A percentile compares a stretch with the other conserved stretches of the same genome.
Conservation (phyloP, 2,888 invertebrate genomes). For the Charanyca ferruginea region DNA sequence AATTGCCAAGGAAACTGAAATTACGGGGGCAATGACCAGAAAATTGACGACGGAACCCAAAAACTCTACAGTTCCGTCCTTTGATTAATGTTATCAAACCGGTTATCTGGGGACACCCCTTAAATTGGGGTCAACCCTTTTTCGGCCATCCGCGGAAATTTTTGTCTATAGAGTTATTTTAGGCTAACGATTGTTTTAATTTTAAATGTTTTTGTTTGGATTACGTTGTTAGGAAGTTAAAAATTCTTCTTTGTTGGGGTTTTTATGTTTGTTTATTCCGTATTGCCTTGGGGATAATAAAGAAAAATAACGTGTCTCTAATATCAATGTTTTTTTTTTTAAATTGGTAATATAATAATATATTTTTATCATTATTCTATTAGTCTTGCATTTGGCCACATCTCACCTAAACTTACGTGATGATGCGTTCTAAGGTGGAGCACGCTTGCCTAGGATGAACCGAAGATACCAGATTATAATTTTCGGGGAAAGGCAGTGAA, state of each 20-base stretch:
- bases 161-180: slow-evolving; percentile 71
- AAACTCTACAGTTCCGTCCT: slow-evolving; percentile 77
- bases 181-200: slow-evolving; percentile 60
- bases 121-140: slow-evolving; percentile 82
- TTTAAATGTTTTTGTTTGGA: slow-evolving; percentile 57
- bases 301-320: background rate
- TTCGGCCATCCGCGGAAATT: slow-evolving; percentile 63
- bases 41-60: slow-evolving; percentile 82
- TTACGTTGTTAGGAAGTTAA: slow-evolving; percentile 36
- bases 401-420: no score
- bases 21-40: slow-evolving; percentile 88
- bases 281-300: background rate
- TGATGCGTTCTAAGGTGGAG: no score
- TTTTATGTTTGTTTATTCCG: slow-evolving; percentile 3
- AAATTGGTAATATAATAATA: background rate
- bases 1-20: slow-evolving; percentile 84
- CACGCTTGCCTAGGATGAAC: no score
- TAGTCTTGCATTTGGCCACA: no score
- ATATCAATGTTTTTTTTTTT: background rate
- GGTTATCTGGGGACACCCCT: slow-evolving; percentile 81
- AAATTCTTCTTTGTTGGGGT: slow-evolving; percentile 7
- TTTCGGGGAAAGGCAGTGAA: no score
- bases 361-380: no score
- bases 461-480: no score
- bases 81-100: slow-evolving; percentile 90